phyloP scores from a whole-genome alignment of 2,113 vertebrate species.

The Promerops cafer region DNA sequence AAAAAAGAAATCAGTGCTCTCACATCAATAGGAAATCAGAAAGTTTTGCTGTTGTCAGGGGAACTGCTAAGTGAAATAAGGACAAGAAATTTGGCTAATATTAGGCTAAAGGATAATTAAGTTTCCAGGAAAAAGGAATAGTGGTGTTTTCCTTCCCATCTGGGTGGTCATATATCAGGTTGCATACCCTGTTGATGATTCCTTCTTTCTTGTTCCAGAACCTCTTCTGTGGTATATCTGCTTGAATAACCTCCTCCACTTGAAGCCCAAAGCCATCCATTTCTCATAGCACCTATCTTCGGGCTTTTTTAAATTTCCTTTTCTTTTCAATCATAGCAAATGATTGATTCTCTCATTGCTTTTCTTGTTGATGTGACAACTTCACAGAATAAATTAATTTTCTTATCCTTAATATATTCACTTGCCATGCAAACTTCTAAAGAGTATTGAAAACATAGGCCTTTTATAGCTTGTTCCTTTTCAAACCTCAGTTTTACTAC shows the following conservation, averaged over 20 bases:
- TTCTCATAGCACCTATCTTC: not conserved
- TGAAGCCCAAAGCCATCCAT: not conserved
- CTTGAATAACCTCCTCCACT: not conserved
- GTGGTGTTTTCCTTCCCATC: not conserved
- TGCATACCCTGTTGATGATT: not conserved
- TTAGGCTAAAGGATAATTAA: not conserved
- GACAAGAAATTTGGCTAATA: not conserved
- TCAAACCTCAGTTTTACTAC: not conserved
- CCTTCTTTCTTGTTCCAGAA: not conserved
- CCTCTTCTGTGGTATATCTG: not conserved
- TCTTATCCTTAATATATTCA: not conserved
- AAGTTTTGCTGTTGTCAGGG: not conserved
- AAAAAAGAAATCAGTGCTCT: not conserved
- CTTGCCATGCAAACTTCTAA: not conserved
- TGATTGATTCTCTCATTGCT: not conserved
- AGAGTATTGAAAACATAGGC: not conserved
- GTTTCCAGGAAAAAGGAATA: not conserved
- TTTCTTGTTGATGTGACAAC: not conserved
- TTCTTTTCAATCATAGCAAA: not conserved
- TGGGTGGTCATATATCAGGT: not conserved
- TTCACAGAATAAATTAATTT: not conserved
- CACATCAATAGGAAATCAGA: not conserved
- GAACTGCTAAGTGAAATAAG: not conserved
- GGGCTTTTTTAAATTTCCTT: not conserved
- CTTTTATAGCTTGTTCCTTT: not conserved